Conservation (phyloP, 2,797 vertebrate species). For the Catharus ustulatus region DNA sequence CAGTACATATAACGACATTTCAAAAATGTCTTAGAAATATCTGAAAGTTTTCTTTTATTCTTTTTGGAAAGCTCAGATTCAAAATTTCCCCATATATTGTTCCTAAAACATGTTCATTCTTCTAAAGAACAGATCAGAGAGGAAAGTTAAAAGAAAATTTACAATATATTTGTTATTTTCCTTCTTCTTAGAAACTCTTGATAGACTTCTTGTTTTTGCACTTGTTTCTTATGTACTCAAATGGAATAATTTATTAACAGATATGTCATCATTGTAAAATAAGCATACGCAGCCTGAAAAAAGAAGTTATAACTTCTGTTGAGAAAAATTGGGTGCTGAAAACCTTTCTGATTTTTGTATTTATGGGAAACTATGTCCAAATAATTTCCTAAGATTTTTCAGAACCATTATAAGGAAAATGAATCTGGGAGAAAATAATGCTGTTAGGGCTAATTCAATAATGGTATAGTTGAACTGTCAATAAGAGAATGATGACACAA, state of each 20-base stretch:
- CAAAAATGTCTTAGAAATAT: background rate
- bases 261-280: background rate
- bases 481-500: background rate
- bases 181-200: background rate
- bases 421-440: background rate
- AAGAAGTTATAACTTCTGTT: background rate
- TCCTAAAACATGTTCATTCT: slow-evolving; percentile 15
- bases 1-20: background rate
- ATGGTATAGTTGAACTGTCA: background rate
- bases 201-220: background rate
- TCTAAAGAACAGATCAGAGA: background rate
- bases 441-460: background rate
- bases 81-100: background rate
- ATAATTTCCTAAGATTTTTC: background rate
- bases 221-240: background rate
- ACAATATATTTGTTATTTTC: background rate
- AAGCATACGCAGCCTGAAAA: background rate
- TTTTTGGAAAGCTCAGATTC: background rate
- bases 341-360: background rate
- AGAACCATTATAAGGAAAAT: background rate
- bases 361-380: background rate
- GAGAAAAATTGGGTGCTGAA: background rate
- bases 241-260: background rate
- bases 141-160: background rate
- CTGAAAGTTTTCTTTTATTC: background rate